Evolutionary conservation across 2,113 vertebrate genomes (phyloP), one percentile per base, ranked within the genome.

Genomic region (Rhagologus leucostigma): DNA sequence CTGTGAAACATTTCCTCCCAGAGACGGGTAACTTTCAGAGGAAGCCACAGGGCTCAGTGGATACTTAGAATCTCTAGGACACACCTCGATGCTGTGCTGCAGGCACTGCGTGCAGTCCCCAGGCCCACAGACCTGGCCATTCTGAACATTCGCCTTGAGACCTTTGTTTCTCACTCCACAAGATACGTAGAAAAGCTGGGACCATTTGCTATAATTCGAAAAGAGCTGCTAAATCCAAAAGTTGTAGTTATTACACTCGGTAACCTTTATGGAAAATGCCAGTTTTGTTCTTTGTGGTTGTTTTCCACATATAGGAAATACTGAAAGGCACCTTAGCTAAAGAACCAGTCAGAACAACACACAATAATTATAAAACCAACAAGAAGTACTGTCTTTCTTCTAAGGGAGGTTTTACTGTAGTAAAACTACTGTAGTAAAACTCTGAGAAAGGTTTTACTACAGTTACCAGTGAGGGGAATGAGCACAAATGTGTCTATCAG

Each of bases 41-140:
- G 56, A 62, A 60, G 69, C 47, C 81, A 5, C 7, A 2, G 0
- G 21, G 77, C 75, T 71, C 49, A 7, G 29, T 1, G 17, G 55
- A 4, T 19, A 52, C 20, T 13, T 47, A 50, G 62, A 42, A 41
- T n/a, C 52, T 13, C 37, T 1, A 69, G 39, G 56, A 39, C 62
- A 24, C 32, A 15, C 33, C 41, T 3, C 0, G 2, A 15, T 2
- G 37, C 7, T 2, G 11, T 1, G 21, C 56, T 32, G 73, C 5
- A 16, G 19, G 41, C 5, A 10, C 16, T 0, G 8, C 1, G 0
- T 0, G 39, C 7, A n/a, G 23, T 2, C 8, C 33, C 9, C 53
- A 7, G n/a, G 18, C 44, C 20, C 0, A 0, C 3, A 35, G 14
- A 17, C 4, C 39, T 0, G 18, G 37, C 42, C 30, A 0, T 9